Conservation (phyloP, 2,888 invertebrate species). For the Acanthosepion lycidas region DNA sequence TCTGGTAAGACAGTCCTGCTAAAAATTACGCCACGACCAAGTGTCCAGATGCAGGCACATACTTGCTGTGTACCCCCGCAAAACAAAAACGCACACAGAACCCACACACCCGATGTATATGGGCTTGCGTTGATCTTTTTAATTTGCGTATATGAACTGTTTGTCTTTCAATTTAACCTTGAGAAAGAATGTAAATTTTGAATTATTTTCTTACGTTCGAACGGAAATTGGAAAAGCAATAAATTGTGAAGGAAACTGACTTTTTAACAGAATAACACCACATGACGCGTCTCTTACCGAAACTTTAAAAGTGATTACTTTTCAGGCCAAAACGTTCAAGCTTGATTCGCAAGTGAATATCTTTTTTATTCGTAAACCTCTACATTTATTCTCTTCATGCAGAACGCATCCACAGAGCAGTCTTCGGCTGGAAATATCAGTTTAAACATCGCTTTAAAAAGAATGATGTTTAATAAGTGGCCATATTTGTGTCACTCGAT, state of each 20-base stretch:
- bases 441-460: neutral
- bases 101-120: neutral
- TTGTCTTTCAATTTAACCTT: neutral
- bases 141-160: neutral
- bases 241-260: neutral
- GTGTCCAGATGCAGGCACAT: no score
- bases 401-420: neutral
- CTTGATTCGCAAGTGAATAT: neutral
- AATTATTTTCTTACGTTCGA: neutral
- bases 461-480: neutral
- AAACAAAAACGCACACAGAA: neutral
- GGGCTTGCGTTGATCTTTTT: neutral
- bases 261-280: neutral
- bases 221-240: neutral
- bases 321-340: neutral
- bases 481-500: neutral
- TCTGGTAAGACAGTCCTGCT: no score
- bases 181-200: neutral
- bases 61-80: no score
- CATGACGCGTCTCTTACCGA: neutral
- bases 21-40: no score
- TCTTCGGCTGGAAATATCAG: neutral
- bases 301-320: neutral
- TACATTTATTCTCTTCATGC: neutral
- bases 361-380: neutral